Percentiles rank a stretch among this genome's conserved stretches.
Conservation (phyloP, 1,140 invertebrate species). For the Rhopalosiphum maidis region DNA sequence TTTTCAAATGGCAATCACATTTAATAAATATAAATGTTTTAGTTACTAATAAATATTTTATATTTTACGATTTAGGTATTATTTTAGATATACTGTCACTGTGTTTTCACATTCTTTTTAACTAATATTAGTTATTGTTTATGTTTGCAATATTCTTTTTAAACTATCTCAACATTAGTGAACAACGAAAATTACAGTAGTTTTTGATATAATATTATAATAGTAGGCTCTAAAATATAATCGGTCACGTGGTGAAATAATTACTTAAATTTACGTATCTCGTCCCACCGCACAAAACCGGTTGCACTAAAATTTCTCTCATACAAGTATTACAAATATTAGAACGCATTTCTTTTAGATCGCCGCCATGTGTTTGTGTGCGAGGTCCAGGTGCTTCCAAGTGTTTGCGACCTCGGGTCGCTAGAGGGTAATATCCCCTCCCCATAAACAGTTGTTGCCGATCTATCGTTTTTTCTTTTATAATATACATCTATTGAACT, state of each 20-base stretch:
- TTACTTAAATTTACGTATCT: conserved; percentile 4
- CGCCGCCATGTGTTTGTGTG: conserved; percentile 1
- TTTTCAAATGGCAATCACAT: background rate
- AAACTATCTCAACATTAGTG: background rate
- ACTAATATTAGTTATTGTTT: background rate
- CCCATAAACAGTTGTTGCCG: background rate
- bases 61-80: background rate
- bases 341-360: conserved; percentile 33
- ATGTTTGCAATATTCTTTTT: background rate
- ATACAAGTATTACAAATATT: background rate
- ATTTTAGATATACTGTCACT: too few species aligned
- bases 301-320: conserved; percentile 35
- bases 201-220: background rate
- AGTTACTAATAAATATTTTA: background rate
- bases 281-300: background rate
- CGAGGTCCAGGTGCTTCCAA: conserved; percentile 41
- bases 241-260: conserved; percentile 14
- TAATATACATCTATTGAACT: background rate
- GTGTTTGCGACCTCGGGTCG: conserved; percentile 24
- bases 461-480: background rate
- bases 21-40: too few species aligned
- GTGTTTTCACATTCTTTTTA: too few species aligned
- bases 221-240: background rate
- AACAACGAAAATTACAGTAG: background rate
- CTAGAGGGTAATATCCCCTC: background rate